These are phyloP conservation scores for Crepidodera aurea DNA, from an alignment of 2,888 invertebrate species.

Conservation along the genomic window DNA sequence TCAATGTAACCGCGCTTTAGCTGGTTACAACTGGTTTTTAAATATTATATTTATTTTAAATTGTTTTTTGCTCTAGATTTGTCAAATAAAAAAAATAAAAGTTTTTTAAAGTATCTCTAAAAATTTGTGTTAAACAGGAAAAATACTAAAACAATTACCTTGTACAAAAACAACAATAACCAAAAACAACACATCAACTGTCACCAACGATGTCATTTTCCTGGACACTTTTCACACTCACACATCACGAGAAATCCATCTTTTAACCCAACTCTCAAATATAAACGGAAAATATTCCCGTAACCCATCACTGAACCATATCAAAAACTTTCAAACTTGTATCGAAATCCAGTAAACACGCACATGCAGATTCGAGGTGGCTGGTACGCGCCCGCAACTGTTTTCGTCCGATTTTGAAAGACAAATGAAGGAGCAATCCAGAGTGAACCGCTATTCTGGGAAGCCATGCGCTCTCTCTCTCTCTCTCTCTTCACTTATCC, in stretches of 20 bases:
- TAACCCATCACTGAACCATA: slow-evolving; percentile 21
- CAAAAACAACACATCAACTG: slow-evolving; percentile 20
- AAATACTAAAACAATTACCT: too few species aligned
- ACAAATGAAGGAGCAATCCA: slow-evolving; percentile 32
- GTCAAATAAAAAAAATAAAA: too few species aligned
- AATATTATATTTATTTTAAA: too few species aligned
- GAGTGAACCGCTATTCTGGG: slow-evolving; percentile 18
- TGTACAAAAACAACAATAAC: slow-evolving; percentile 16
- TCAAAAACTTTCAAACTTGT: slow-evolving; percentile 4
- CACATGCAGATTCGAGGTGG: neutral
- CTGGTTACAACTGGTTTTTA: too few species aligned
- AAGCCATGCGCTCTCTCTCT: slow-evolving; percentile 11
- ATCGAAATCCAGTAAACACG: neutral
- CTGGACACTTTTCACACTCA: neutral
- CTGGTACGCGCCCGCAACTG: slow-evolving; percentile 6
- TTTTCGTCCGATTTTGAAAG: slow-evolving; percentile 16
- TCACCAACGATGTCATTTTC: slow-evolving; percentile 24
- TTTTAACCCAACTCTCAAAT: neutral
- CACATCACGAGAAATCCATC: slow-evolving; percentile 20
- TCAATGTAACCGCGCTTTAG: too few species aligned
- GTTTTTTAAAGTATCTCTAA: too few species aligned
- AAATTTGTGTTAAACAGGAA: too few species aligned
- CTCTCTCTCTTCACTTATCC: too few species aligned
- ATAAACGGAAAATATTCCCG: neutral
- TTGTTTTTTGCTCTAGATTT: too few species aligned